Evolutionary conservation across 2,113 vertebrate species (phyloP).

Genomic region (Planiliza haematocheilus): DNA sequence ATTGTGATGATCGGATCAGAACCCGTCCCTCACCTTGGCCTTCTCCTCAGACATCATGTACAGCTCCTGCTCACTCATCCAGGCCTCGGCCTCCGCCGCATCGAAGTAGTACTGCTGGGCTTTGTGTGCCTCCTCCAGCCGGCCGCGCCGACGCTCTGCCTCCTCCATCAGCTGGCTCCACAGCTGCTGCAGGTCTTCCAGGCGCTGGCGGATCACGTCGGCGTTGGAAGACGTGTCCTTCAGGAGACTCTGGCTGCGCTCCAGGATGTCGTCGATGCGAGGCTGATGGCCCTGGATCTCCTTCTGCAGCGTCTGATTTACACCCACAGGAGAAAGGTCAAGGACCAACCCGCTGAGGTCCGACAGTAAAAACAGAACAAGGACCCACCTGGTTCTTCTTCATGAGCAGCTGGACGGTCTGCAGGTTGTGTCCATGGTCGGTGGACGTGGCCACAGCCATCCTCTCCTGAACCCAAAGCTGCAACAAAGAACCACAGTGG

Average conservation of each 20-base stretch:
- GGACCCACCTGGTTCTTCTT: slow-evolving; percentile 95
- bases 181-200: slow-evolving; percentile 87
- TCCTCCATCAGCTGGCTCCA: slow-evolving; percentile 91
- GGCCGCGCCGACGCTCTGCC: slow-evolving; percentile 87
- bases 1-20: no score
- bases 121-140: slow-evolving; percentile 92
- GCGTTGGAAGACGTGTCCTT: slow-evolving; percentile 82
- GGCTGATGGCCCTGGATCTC: slow-evolving; percentile 97
- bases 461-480: slow-evolving; percentile 87
- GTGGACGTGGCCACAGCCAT: slow-evolving; percentile 94
- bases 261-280: slow-evolving; percentile 93
- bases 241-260: slow-evolving; percentile 90
- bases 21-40: slow-evolving; percentile 87
- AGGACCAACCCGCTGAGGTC: no score
- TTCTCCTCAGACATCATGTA: slow-evolving; percentile 99
- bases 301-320: slow-evolving; percentile 92
- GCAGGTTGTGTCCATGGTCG: slow-evolving; percentile 96
- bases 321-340: not conserved
- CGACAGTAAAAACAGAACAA: no score
- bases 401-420: slow-evolving; percentile 96
- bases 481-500: slow-evolving; percentile 8
- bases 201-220: slow-evolving; percentile 86
- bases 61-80: slow-evolving; percentile 99
- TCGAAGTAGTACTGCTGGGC: slow-evolving; percentile 99
- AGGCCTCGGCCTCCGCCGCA: slow-evolving; percentile 94